Evolutionary conservation across 1,140 invertebrate genomes (phyloP).

Genomic region (Diorhabda sublineata): DNA sequence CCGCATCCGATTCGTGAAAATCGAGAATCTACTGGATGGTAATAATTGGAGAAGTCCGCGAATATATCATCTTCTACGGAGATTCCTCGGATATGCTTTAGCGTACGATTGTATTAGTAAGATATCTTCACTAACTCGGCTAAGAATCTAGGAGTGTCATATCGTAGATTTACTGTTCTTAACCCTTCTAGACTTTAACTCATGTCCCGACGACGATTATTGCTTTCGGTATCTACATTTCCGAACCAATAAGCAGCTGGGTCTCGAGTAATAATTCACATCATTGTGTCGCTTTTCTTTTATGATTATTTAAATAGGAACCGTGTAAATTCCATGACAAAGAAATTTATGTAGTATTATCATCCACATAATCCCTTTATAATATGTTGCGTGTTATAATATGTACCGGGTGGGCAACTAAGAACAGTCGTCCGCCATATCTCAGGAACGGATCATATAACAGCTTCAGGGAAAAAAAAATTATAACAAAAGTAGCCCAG

Average conservation of each 20-base stretch:
- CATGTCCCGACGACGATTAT: conserved; percentile 33
- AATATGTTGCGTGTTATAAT: no score
- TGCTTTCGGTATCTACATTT: conserved; percentile 40
- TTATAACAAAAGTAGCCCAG: no score
- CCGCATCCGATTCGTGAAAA: conserved; percentile 26
- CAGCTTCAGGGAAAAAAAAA: no score
- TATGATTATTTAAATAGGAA: neutral
- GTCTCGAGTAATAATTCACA: conserved; percentile 31
- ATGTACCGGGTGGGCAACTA: no score
- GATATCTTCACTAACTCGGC: conserved; percentile 43
- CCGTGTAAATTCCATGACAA: no score
- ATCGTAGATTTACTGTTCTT: conserved; percentile 40
- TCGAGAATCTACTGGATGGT: conserved; percentile 32
- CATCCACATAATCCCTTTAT: no score
- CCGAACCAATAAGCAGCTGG: conserved; percentile 43
- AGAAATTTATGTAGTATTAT: no score
- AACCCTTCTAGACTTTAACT: conserved; percentile 37
- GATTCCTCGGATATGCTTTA: conserved; percentile 15
- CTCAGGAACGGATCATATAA: no score
- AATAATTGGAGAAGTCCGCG: conserved; percentile 41
- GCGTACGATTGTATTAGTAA: conserved; percentile 36
- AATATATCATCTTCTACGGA: conserved; percentile 38
- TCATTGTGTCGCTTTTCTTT: conserved; percentile 1
- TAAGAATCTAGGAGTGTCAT: conserved; percentile 40
- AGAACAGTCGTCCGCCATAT: no score